phyloP scores from a whole-genome alignment of 2,888 invertebrate species.

The Girardia tigrina region DNA sequence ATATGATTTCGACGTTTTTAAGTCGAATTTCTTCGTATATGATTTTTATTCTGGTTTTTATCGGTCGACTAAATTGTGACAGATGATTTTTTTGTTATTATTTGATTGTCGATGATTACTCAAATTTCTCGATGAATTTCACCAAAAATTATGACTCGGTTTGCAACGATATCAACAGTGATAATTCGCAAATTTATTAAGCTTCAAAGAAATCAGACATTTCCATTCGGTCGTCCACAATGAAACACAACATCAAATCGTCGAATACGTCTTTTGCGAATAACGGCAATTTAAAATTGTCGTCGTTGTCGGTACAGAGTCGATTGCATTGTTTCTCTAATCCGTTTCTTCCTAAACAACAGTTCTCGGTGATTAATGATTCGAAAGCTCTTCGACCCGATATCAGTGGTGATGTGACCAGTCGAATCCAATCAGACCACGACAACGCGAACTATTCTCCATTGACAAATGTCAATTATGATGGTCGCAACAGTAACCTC shows the following conservation, averaged over 20 bases:
- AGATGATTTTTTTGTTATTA: no score
- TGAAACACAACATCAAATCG: not conserved
- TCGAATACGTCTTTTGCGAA: conserved; percentile 4
- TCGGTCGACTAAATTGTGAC: no score
- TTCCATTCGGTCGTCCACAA: not conserved
- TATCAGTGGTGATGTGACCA: not conserved
- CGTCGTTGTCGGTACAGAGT: not conserved
- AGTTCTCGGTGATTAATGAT: not conserved
- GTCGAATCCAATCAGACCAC: not conserved
- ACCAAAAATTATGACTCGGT: not conserved
- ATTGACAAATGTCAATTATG: not conserved
- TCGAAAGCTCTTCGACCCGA: not conserved
- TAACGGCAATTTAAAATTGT: not conserved
- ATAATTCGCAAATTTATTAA: not conserved
- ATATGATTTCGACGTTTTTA: no score
- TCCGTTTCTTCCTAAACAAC: not conserved
- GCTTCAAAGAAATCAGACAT: not conserved
- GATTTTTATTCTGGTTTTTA: no score
- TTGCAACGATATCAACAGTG: not conserved
- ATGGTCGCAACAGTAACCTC: not conserved
- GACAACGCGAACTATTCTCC: not conserved
- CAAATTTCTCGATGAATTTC: conserved; percentile 1
- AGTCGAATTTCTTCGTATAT: no score
- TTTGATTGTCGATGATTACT: conserved; percentile 7
- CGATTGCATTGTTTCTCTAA: not conserved